phyloP scores from a whole-genome alignment of 2,113 vertebrate genomes.

The Chrysemys picta region DNA sequence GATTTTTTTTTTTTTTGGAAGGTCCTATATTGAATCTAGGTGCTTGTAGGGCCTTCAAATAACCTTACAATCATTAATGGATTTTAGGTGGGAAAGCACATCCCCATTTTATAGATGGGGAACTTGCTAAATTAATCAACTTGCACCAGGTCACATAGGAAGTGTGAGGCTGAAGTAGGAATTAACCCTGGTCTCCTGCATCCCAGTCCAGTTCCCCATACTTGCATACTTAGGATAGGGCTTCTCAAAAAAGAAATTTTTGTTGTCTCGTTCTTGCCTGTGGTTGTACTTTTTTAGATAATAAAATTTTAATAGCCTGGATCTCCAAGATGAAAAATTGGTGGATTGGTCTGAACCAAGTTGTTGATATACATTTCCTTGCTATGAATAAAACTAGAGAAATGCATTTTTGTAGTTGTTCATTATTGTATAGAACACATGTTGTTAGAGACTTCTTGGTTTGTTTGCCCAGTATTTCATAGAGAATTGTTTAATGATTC shows the following conservation, averaged over 20 bases:
- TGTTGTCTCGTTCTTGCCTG: not conserved
- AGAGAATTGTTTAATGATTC: not conserved
- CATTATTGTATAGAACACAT: not conserved
- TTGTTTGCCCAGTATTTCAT: not conserved
- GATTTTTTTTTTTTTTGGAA: conserved; percentile 22
- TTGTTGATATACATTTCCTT: not conserved
- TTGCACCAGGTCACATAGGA: not conserved
- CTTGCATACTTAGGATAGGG: not conserved
- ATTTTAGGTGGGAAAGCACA: conserved; percentile 12
- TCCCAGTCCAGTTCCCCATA: not conserved
- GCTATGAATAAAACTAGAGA: too few species aligned
- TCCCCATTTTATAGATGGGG: not conserved
- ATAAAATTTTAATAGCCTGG: not conserved
- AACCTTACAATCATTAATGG: conserved; percentile 48
- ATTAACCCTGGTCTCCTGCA: conserved; percentile 7
- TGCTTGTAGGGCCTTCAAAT: conserved; percentile 50
- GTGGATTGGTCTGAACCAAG: not conserved
- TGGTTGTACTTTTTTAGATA: not conserved
- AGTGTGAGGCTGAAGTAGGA: not conserved
- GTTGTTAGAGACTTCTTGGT: not conserved
- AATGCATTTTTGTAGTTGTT: not conserved
- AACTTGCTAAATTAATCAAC: not conserved
- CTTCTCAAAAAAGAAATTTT: not conserved
- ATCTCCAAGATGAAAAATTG: not conserved
- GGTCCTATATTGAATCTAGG: conserved; percentile 31